Base-by-base conservation (phyloP, 1,140 invertebrate species). In the Apolygus lucorum region DNA sequence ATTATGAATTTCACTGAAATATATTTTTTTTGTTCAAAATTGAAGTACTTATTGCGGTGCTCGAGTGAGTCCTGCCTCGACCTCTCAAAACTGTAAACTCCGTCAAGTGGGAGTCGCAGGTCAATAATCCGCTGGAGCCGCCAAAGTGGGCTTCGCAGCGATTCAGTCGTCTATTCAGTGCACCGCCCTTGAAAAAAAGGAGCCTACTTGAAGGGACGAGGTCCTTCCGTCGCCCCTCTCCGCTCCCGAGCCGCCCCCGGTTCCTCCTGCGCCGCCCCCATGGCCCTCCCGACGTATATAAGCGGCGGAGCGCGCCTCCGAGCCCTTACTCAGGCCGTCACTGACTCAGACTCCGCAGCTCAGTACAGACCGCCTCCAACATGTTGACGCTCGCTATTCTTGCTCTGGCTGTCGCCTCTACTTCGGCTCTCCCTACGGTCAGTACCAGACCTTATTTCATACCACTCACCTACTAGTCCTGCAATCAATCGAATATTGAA, bases 331-430 rank as follows among this genome's bases (percentile, higher is more conserved):
- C 54, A 59, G 4, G 54, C 8, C 54, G 13, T 24, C 22, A 24
- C 54, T 59, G 34, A 42, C 34, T 42, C 34, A 4, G n/a, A n/a
- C n/a, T n/a, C n/a, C n/a, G n/a, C n/a, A n/a, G n/a, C n/a, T n/a
- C 34, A 49, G 8, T 17, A 11, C 54, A 4, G 22, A 59, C 54
- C 8, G 22, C 11, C 8, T 11, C 8, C 54, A 24, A 11, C 54
- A 59, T 59, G 54, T 59, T 59, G 54, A 59, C 54, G 54, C 22
- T 59, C 54, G 54, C 54, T 14, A 21, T 59, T 17, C 54, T 59
- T 21, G 11, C 54, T 24, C 8, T 59, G 54, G 54, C 54, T 4
- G 13, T 59, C 54, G 54, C 22, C 13, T 59, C 54, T 24, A 22
- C 54, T 14, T 14, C 54, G 4, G 54, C 54, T 59, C 13, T 24